These are phyloP conservation scores for Minunthozetes semirufus DNA, from an alignment of 2,888 invertebrate genomes.

Conservation along the genomic window DNA sequence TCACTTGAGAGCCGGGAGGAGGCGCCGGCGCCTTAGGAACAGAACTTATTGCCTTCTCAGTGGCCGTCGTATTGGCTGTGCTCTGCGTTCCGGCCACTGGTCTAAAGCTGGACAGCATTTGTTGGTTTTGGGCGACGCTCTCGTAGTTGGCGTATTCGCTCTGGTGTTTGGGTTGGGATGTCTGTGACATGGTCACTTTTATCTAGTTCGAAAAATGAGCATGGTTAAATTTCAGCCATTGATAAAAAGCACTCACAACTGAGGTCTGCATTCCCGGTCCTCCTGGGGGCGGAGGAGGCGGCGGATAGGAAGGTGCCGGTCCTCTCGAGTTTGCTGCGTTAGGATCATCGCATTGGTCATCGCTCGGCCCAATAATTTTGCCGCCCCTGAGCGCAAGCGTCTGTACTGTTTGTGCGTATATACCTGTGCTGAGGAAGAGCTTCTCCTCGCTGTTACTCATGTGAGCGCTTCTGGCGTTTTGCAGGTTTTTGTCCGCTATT, in stretches of 20 bases:
- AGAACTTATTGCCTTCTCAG: conserved; percentile 71
- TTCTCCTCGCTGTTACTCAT: conserved; percentile 35
- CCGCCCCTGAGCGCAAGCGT: conserved; percentile 30
- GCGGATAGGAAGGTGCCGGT: conserved; percentile 73
- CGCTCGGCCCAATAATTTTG: conserved; percentile 11
- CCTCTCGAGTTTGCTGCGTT: conserved; percentile 43
- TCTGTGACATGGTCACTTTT: conserved; percentile 26
- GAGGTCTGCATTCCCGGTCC: conserved; percentile 43
- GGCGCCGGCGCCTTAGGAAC: conserved; percentile 24
- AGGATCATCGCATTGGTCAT: not conserved
- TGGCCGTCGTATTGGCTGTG: conserved; percentile 57
- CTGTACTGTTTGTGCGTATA: conserved; percentile 19
- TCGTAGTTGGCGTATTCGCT: conserved; percentile 21
- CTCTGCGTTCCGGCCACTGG: conserved; percentile 53
- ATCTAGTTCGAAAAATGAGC: conserved; percentile 5
- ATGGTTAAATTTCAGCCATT: no score
- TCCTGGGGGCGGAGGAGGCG: conserved; percentile 69
- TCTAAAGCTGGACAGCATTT: conserved; percentile 75
- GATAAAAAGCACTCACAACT: conserved; percentile 30
- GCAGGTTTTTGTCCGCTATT: not conserved
- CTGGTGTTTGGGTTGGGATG: conserved; percentile 4
- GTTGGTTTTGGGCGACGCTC: conserved; percentile 71
- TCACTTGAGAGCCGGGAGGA: not conserved
- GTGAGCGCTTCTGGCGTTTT: not conserved
- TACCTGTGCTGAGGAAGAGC: not conserved